phyloP scores from a whole-genome alignment of 2,888 invertebrate species.

The Steinernema hermaphroditum region DNA sequence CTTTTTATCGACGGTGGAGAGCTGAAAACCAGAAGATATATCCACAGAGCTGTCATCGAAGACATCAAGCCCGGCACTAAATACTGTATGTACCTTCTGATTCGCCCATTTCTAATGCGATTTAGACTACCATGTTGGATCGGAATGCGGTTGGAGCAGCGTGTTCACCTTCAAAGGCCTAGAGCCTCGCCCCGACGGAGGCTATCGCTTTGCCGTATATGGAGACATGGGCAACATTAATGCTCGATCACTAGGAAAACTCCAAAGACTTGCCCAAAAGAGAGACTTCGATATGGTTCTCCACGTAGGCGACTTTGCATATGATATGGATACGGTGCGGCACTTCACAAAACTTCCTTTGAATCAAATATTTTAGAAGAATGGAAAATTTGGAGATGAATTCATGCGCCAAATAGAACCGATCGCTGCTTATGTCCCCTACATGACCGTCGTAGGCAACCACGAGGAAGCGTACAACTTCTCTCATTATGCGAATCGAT shows the following conservation, averaged over 20 bases:
- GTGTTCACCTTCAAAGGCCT: constrained; percentile 45
- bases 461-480: constrained; percentile 79
- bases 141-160: constrained; percentile 51
- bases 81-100: constrained; percentile 35
- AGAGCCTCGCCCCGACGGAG: background rate
- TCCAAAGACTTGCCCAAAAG: constrained; percentile 79
- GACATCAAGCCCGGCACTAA: constrained; percentile 33
- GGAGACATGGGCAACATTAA: constrained; percentile 85
- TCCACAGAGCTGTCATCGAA: constrained; percentile 37
- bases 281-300: constrained; percentile 68
- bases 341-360: too few species aligned
- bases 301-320: constrained; percentile 81
- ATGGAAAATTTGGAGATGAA: constrained; percentile 82
- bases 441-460: constrained; percentile 79
- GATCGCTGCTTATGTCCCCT: constrained; percentile 85
- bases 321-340: constrained; percentile 79
- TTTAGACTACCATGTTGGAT: constrained; percentile 54
- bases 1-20: constrained; percentile 36
- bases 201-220: constrained; percentile 74
- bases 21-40: constrained; percentile 32
- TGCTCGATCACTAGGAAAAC: constrained; percentile 72
- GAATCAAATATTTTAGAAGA: constrained; percentile 70
- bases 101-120: too few species aligned
- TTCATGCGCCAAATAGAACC: constrained; percentile 90
- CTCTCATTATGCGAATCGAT: constrained; percentile 86